A percentile compares a stretch with the other conserved stretches of the same genome.
phyloP scores from a whole-genome alignment of 2,797 vertebrate species.

The Macropodus opercularis region DNA sequence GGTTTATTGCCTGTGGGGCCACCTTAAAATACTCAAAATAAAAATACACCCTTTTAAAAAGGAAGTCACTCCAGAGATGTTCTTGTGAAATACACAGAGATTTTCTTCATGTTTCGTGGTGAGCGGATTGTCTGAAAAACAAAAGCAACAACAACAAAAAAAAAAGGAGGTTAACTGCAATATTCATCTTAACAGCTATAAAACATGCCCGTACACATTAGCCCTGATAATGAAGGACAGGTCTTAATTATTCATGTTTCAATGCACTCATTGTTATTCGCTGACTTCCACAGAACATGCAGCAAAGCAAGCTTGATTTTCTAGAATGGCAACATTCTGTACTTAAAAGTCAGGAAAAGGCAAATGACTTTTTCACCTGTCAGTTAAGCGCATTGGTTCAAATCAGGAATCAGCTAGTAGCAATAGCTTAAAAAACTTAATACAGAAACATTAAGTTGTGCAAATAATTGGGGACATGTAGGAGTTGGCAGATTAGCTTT shows the following conservation, averaged over 20 bases:
- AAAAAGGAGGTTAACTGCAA: background rate
- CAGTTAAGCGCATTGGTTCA: background rate
- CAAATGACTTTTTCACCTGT: background rate
- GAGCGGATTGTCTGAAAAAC: constrained; percentile 67
- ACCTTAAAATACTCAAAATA: constrained; percentile 29
- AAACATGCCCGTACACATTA: background rate
- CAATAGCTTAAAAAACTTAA: background rate
- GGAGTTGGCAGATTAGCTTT: too few species aligned
- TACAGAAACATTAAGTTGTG: background rate
- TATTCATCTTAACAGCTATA: background rate
- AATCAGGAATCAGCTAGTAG: background rate
- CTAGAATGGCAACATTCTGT: constrained; percentile 31
- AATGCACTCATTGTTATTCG: background rate
- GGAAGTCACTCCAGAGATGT: constrained; percentile 75
- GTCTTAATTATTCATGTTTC: background rate
- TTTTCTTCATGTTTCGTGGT: constrained; percentile 90
- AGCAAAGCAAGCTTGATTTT: constrained; percentile 6
- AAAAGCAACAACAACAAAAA: constrained; percentile 18
- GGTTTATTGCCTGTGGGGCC: background rate
- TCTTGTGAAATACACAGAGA: constrained; percentile 91
- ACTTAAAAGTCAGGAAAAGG: background rate
- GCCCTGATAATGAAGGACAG: background rate
- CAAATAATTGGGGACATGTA: too few species aligned
- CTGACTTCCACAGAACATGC: background rate
- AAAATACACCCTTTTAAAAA: constrained; percentile 28